Base-by-base conservation (phyloP, 2,888 invertebrate genomes). In the Stenurella melanura region DNA sequence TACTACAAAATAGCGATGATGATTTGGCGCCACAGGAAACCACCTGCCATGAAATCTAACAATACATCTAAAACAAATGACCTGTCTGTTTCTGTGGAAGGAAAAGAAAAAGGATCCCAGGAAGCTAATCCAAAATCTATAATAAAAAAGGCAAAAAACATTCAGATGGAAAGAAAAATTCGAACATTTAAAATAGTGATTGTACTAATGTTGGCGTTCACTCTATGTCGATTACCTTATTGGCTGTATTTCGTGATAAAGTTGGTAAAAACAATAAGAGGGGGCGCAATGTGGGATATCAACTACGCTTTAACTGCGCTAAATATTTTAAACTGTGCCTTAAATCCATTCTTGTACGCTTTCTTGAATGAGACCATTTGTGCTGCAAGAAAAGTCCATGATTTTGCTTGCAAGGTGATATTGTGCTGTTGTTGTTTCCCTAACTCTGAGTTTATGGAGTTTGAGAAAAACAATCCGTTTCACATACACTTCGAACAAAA, bases 341-440 rank as follows among this genome's bases (percentile, higher is more conserved):
- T 92, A 34, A 92, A 93, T 89, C 93, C 93, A 0, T 90, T 93
- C 69, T 87, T 93, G 56, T 93, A 93, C 80, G 91, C 92, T 1
- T 93, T 92, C 81, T 87, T 93, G 7, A 90, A 91, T 42, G 91
- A 92, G 81, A 91, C 92, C 10, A 84, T 92, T 42, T 79, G 79
- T 18, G 81, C 83, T 12, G 80, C 82, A 56, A 79, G 80, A 18
- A 85, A 81, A 76, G 68, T 87, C 12, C 84, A 83, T 11, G 86
- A 87, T 58, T 87, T 88, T 56, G 71, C 85, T 1, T 86, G 84
- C 57, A 85, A 86, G 67, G 83, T 87, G 15, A n/a, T 66, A 66
- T 80, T 87, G 54, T 87, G 85, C 75, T 89, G 88, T 76, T 89
- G 88, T 76, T 89, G 87, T 75, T 87, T 85, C 72, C 85, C 87